These are phyloP conservation scores for Karalla daura DNA, from an alignment of 2,797 vertebrate species.

Conservation along the genomic window DNA sequence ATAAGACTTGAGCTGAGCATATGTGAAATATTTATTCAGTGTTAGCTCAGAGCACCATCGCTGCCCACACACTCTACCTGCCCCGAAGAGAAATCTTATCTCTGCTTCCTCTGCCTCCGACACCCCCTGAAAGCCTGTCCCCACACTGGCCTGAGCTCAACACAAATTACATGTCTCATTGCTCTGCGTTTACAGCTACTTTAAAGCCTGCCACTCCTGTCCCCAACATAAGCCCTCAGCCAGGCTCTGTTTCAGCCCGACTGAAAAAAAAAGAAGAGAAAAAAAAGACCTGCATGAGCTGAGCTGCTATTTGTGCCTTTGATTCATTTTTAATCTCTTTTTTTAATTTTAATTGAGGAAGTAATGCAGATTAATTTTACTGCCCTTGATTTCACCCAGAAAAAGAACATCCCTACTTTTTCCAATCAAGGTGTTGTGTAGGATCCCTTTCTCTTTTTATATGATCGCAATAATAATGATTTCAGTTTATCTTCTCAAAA, in stretches of 20 bases:
- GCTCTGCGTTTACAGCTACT: constrained; percentile 79
- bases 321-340: constrained; percentile 72
- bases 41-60: constrained; percentile 74
- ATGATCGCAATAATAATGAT: constrained; percentile 13
- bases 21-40: constrained; percentile 86
- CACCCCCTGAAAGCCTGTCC: constrained; percentile 81
- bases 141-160: constrained; percentile 74
- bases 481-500: constrained; percentile 9
- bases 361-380: constrained; percentile 64
- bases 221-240: constrained; percentile 70
- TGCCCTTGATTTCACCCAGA: constrained; percentile 70
- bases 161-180: constrained; percentile 84
- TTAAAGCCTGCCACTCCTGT: constrained; percentile 71
- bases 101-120: constrained; percentile 77
- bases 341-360: constrained; percentile 73
- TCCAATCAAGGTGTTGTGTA: constrained; percentile 31
- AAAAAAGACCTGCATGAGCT: constrained; percentile 46
- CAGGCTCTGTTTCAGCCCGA: constrained; percentile 53
- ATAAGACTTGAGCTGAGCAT: constrained; percentile 82
- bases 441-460: constrained; percentile 9
- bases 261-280: constrained; percentile 22
- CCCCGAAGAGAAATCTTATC: constrained; percentile 82
- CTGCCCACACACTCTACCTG: constrained; percentile 83
- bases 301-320: constrained; percentile 63
- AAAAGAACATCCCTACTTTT: constrained; percentile 48